Evolutionary conservation across 2,888 invertebrate species (phyloP).

Genomic region (Dysmachus trigonus): DNA sequence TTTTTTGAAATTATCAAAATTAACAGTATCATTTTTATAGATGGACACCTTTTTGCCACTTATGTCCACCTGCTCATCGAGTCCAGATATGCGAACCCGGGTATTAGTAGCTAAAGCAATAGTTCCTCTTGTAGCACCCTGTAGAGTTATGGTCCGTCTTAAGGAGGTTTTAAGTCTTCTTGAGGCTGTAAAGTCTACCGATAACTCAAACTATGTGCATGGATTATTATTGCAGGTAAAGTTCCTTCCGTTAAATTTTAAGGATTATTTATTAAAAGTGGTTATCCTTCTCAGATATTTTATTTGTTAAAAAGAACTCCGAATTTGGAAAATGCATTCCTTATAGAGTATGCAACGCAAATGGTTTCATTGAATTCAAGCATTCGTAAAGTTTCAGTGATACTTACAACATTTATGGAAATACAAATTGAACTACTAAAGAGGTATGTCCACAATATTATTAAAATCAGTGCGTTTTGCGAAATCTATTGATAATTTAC

Average conservation of each 20-base stretch:
- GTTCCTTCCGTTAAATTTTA: not conserved
- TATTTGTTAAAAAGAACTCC: not conserved
- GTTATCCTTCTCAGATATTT: not conserved
- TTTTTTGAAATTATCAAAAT: not conserved
- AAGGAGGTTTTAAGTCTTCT: not conserved
- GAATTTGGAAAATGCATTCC: not conserved
- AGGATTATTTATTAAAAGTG: not conserved
- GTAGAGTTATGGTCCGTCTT: constrained; percentile 53
- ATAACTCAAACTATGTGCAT: constrained; percentile 55
- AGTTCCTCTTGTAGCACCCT: constrained; percentile 68
- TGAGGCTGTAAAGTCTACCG: not conserved
- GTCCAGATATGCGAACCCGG: constrained; percentile 75
- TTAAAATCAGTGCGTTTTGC: not conserved
- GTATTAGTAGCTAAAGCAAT: constrained; percentile 78
- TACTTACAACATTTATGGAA: not conserved
- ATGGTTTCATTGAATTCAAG: not conserved
- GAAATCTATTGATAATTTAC: no score
- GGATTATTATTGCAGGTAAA: constrained; percentile 57
- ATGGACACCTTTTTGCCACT: constrained; percentile 73
- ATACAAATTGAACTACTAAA: not conserved
- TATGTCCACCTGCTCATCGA: constrained; percentile 72
- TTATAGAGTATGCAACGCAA: not conserved
- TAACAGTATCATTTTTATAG: constrained; percentile 60
- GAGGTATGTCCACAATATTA: not conserved
- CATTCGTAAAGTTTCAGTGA: not conserved